Base-by-base conservation (phyloP, 2,888 invertebrate genomes). In the Acronicta leporina region DNA sequence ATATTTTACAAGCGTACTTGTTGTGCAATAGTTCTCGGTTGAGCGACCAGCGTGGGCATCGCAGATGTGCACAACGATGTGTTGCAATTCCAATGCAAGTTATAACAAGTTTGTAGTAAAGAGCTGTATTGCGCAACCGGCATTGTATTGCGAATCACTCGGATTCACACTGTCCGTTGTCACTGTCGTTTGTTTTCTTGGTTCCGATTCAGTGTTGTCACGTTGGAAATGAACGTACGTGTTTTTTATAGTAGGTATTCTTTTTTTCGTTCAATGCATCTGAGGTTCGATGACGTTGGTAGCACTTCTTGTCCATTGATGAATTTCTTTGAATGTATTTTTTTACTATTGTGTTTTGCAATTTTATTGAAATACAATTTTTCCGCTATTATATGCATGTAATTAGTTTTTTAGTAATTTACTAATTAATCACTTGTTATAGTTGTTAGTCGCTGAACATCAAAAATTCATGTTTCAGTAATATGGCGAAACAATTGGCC, bases 31-130 rank as follows among this genome's bases (percentile, higher is more conserved):
- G 20, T 46, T 61, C 56, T 53, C 64, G 66, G 69, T 69, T 54
- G 75, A 76, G 63, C 62, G 77, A 68, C 52, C 72, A 68, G 77
- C 71, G 81, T 81, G 75, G 82, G 73, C 67, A 68, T 67, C 70
- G 54, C 74, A 82, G 80, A 83, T 83, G 81, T 77, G 75, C 77
- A 74, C 75, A 66, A 67, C 68, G 52, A 63, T 64, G 66, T 84
- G 78, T 84, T 79, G 85, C 79, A 85, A 85, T 73, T 72, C 73
- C 81, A 82, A 68, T 83, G 77, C 80, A 70, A 73, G 72, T 73
- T 73, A 79, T 79, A 80, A 77, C 75, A 74, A 76, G 68, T 65
- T 52, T 71, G 73, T 74, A 61, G 72, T 77, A 78, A 79, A 80
- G 76, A 78, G 64, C 51, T 46, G 38, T 41, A 59, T 84, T 83